Conservation (phyloP, 2,888 invertebrate genomes). For the Euplagia quadripunctaria region DNA sequence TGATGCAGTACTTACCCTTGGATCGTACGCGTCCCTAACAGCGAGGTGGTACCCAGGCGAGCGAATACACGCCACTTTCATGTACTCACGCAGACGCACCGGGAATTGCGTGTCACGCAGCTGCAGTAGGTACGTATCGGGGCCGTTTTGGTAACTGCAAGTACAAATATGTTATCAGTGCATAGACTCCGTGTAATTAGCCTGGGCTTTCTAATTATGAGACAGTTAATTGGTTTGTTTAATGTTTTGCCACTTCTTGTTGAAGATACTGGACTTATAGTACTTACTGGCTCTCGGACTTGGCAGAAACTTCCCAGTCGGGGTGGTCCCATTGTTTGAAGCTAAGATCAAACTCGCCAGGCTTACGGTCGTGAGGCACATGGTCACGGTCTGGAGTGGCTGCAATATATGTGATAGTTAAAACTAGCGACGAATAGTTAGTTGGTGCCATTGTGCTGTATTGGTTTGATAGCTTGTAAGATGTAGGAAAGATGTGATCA, state of each 20-base stretch:
- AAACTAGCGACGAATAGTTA: background rate
- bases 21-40: slow-evolving; percentile 92
- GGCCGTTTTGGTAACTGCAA: slow-evolving; percentile 96
- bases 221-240: background rate
- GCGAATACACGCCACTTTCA: slow-evolving; percentile 95
- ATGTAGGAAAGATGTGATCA: no score
- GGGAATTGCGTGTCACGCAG: slow-evolving; percentile 97
- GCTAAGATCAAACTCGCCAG: slow-evolving; percentile 90
- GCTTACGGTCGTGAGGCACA: slow-evolving; percentile 76
- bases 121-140: slow-evolving; percentile 98
- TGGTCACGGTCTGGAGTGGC: slow-evolving; percentile 88
- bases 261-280: background rate
- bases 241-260: background rate
- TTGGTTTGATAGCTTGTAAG: background rate
- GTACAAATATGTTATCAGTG: background rate
- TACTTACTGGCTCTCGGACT: slow-evolving; percentile 95
- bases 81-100: slow-evolving; percentile 96
- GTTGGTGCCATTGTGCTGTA: background rate
- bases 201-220: background rate
- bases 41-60: slow-evolving; percentile 90
- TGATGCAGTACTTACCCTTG: slow-evolving; percentile 87
- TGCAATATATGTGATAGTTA: slow-evolving; percentile 28
- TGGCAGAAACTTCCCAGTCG: slow-evolving; percentile 94
- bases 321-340: slow-evolving; percentile 93
- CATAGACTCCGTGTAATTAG: no score